phyloP scores from a whole-genome alignment of 2,888 invertebrate genomes.

The Leptopterna dolabrata region DNA sequence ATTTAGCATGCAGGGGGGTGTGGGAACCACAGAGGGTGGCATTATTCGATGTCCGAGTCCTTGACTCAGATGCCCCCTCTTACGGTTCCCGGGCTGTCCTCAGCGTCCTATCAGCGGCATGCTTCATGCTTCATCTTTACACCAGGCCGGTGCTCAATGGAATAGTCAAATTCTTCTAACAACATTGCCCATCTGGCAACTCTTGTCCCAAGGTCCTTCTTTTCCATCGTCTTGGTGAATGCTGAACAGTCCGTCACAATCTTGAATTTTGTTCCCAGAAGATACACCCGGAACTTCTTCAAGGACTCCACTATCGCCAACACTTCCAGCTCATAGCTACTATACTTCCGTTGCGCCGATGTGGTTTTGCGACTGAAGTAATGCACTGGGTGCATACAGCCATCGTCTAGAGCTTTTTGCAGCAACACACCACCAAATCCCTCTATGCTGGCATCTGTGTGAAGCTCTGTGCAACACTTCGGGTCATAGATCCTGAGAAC shows the following conservation, averaged over 20 bases:
- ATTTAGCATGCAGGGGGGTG: no score
- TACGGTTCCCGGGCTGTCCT: no score
- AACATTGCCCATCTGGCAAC: conserved; percentile 65
- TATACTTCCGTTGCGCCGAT: conserved; percentile 63
- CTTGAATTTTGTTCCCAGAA: conserved; percentile 64
- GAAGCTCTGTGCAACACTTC: conserved; percentile 48
- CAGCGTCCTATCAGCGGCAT: no score
- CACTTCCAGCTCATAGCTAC: conserved; percentile 66
- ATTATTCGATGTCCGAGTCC: no score
- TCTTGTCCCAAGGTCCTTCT: conserved; percentile 61
- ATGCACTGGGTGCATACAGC: conserved; percentile 64
- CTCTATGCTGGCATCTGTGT: conserved; percentile 50
- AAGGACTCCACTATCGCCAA: no score
- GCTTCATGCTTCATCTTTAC: conserved; percentile 63
- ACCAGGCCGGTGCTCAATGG: conserved; percentile 65
- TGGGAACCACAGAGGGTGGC: no score
- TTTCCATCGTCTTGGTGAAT: conserved; percentile 64
- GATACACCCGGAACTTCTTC: conserved; percentile 64
- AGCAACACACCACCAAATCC: conserved; percentile 59
- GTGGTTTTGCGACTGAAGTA: conserved; percentile 65
- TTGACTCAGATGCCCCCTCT: no score
- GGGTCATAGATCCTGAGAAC: conserved; percentile 65
- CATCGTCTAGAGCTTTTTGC: conserved; percentile 61
- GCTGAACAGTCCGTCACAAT: conserved; percentile 65
- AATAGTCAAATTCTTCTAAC: conserved; percentile 64